A percentile compares a stretch with the other conserved stretches of the same genome.
Evolutionary conservation across 2,113 vertebrate species (phyloP).

Genomic region (Urocolius indicus): DNA sequence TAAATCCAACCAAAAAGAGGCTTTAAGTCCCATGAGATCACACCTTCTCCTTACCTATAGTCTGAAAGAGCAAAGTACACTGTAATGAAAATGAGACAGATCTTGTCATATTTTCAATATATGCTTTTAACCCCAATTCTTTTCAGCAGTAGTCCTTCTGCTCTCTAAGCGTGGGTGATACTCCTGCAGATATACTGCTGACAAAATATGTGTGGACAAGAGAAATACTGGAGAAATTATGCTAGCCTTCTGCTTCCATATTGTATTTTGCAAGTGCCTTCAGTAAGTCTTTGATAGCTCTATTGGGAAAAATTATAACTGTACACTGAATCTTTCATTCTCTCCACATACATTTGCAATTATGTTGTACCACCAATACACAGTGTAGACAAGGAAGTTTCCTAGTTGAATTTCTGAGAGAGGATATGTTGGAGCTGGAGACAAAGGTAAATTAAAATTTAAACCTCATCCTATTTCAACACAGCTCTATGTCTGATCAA

Average conservation of each 20-base stretch:
- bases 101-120: not conserved
- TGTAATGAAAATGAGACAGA: not conserved
- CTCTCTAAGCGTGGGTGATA: not conserved
- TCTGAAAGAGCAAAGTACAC: not conserved
- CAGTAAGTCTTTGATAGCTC: not conserved
- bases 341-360: rapidly evolving
- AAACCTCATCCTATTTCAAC: not conserved
- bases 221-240: not conserved
- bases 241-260: not conserved
- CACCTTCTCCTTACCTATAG: not conserved
- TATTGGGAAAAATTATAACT: not conserved
- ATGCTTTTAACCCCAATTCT: not conserved
- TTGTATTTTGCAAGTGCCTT: not conserved
- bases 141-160: not conserved
- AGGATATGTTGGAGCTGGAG: not conserved
- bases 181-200: not conserved
- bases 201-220: not conserved
- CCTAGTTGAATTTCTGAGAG: not conserved
- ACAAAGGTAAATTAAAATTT: not conserved
- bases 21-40: not conserved
- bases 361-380: not conserved
- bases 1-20: not conserved
- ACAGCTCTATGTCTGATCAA: not conserved
- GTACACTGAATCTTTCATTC: not conserved
- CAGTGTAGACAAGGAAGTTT: not conserved